Evolutionary conservation across 2,797 vertebrate species (phyloP).

Genomic region (Limosa lapponica): DNA sequence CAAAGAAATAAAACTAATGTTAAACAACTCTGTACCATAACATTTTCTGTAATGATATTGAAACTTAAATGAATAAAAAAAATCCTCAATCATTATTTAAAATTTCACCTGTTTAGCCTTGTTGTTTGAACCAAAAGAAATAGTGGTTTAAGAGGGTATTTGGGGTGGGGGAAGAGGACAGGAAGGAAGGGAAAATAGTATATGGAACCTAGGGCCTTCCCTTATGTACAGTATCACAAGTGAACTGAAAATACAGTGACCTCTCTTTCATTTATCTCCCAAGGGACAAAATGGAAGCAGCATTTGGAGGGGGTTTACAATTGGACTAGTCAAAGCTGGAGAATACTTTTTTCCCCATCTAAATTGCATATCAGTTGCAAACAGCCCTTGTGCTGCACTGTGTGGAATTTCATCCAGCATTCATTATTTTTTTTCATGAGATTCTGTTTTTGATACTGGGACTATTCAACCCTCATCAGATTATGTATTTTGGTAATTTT

Average conservation of each 20-base stretch:
- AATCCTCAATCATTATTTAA: constrained; percentile 99
- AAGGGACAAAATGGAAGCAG: neutral
- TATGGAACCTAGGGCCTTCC: neutral
- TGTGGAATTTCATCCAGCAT: neutral
- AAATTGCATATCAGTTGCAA: neutral
- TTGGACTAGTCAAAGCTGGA: neutral
- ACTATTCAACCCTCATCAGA: neutral
- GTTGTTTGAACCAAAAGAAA: constrained; percentile 64
- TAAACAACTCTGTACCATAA: constrained; percentile 99
- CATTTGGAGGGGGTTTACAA: neutral
- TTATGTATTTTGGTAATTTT: neutral
- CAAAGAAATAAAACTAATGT: constrained; percentile 94
- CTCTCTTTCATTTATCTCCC: neutral
- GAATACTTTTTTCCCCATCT: neutral
- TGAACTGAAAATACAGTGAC: neutral
- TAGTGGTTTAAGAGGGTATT: neutral
- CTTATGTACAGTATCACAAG: neutral
- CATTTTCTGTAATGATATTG: constrained; percentile 99
- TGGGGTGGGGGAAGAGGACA: neutral
- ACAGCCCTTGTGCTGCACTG: neutral
- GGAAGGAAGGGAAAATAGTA: neutral
- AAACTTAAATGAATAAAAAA: constrained; percentile 97
- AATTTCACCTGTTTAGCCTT: constrained; percentile 76
- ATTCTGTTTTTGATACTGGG: neutral
- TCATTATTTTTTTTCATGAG: neutral